Conservation (phyloP, 2,113 vertebrate species). For the Sprattus sprattus region DNA sequence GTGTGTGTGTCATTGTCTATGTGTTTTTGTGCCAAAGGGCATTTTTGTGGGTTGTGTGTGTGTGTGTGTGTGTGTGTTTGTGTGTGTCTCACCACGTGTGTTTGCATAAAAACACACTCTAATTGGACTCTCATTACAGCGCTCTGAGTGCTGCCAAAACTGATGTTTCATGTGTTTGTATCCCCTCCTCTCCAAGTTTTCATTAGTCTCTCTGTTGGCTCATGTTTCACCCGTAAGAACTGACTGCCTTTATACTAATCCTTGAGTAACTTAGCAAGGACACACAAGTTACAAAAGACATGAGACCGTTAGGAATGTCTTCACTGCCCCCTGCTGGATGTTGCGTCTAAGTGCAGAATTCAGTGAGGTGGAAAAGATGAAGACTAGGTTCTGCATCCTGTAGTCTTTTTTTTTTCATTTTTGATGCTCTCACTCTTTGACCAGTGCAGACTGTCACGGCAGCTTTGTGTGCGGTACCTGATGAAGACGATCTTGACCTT, state of each 20-base stretch:
- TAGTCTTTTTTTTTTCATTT: too few species aligned
- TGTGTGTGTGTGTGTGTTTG: conserved; percentile 3
- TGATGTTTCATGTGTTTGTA: background rate
- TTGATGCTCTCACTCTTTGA: too few species aligned
- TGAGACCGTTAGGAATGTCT: background rate
- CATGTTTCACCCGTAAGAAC: background rate
- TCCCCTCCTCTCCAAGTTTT: background rate
- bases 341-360: background rate
- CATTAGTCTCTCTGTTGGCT: background rate
- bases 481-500: conserved; percentile 94
- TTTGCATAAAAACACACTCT: background rate
- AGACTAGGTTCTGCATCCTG: too few species aligned
- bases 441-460: too few species aligned
- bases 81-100: background rate
- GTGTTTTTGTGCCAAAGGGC: background rate
- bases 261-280: background rate
- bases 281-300: background rate
- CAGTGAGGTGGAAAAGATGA: background rate
- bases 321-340: conserved; percentile 30
- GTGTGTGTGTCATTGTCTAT: background rate
- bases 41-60: background rate
- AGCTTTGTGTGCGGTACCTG: conserved; percentile 71
- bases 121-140: background rate
- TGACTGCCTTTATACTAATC: background rate
- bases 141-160: background rate